Percentiles rank a stretch among this genome's conserved stretches.
Conservation (phyloP, 2,797 vertebrate species). For the Acropternis orthonyx region DNA sequence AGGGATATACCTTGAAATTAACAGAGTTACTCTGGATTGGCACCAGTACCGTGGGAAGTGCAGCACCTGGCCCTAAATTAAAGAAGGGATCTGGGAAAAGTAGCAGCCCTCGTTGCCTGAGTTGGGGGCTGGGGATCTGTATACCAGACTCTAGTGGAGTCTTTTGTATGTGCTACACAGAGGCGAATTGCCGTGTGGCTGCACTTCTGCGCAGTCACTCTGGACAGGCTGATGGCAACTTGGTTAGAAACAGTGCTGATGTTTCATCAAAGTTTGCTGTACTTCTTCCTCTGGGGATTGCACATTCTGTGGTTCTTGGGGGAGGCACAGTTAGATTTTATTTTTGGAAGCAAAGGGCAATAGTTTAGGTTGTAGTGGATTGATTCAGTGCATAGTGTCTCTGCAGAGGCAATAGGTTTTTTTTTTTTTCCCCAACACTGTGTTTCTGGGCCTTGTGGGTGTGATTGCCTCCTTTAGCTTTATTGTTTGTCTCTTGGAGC, state of each 20-base stretch:
- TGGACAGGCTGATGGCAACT: slow-evolving; percentile 23
- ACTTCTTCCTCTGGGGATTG: background rate
- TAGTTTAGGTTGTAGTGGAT: background rate
- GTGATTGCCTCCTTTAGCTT: background rate
- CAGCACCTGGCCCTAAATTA: background rate
- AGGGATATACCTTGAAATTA: background rate
- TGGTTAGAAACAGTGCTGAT: background rate
- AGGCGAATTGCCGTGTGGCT: slow-evolving; percentile 4
- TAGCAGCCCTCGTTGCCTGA: background rate
- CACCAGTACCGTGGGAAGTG: background rate
- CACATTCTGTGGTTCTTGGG: background rate
- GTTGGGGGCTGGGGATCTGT: slow-evolving; percentile 43
- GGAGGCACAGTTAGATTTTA: background rate
- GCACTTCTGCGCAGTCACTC: background rate
- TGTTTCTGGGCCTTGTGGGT: background rate
- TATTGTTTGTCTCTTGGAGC: background rate
- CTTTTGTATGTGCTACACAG: slow-evolving; percentile 62
- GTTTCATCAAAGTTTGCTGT: background rate
- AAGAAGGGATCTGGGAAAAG: slow-evolving; percentile 4
- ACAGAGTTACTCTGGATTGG: background rate
- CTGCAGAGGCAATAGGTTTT: background rate
- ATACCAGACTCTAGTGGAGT: background rate
- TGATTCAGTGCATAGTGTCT: background rate
- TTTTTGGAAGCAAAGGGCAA: background rate
- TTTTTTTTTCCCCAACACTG: background rate